Evolutionary conservation across 1,140 invertebrate species (phyloP), one percentile per base, ranked within the genome.

Genomic region (Zaprionus ornatus): DNA sequence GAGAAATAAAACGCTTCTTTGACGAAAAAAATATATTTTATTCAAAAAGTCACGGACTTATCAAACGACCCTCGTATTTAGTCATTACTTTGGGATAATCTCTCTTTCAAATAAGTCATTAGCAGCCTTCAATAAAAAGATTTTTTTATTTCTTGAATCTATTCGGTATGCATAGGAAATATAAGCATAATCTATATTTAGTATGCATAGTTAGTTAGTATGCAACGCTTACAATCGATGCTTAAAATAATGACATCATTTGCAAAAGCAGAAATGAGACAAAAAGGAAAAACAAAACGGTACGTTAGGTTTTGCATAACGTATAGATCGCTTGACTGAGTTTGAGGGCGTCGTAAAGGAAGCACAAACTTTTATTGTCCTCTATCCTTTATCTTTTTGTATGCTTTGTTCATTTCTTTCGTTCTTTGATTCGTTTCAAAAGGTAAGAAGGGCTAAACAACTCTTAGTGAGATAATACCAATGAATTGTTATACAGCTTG

Each of bases 161-260:
- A 21, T 48, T 48, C 9, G 0, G 7, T 48, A 12, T 17, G n/a
- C n/a, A 21, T 48, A 5, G 15, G 0, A 48, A 48, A 12, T 40
- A 40, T 40, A 5, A 19, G 19, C 45, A 21, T 23, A 21, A 21
- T 21, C 19, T 4, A 62, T 62, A 12, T 0, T 59, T 40, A 59
- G 56, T 40, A 42, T 42, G 59, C 25, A 45, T 17, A 50, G 3
- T n/a, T 50, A 32, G 10, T 63, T 63, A 63, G 27, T 52, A 35
- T 60, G 35, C 21, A 21, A 7, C 4, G 35, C 21, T 13, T 10
- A 17, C 6, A 21, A 35, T 50, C 19, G 2, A 37, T 12, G 12
- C 2, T 21, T 25, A 32, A 35, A 35, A 15, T 29, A 21, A 45
- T 61, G 59, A 61, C 57, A 40, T 45, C 57, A 61, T 59, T 40